A percentile compares a stretch with the other conserved stretches of the same genome.
phyloP scores from a whole-genome alignment of 2,797 vertebrate genomes.

The Gymnocypris eckloni region DNA sequence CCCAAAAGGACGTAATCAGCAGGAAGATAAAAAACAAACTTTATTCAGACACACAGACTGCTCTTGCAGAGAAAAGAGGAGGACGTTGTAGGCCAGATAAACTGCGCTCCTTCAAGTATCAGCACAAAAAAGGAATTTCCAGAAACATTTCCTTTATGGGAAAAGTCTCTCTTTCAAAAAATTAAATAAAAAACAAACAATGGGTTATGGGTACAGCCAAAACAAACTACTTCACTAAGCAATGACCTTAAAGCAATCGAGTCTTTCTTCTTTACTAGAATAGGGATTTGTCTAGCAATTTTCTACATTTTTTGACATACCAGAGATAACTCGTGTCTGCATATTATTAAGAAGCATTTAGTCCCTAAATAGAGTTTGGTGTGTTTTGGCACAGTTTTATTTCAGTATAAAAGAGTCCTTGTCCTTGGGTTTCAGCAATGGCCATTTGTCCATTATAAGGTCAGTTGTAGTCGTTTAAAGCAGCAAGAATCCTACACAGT shows the following conservation, averaged over 20 bases:
- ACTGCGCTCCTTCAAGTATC: conserved; percentile 63
- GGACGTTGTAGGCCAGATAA: conserved; percentile 50
- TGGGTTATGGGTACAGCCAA: conserved; percentile 43
- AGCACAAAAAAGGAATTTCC: conserved; percentile 36
- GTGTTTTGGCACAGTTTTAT: conserved; percentile 63
- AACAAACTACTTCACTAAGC: conserved; percentile 58
- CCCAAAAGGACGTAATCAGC: conserved; percentile 31
- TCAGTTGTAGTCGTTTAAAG: conserved; percentile 48
- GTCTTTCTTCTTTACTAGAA: conserved; percentile 57
- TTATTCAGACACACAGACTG: conserved; percentile 67
- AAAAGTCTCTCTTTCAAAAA: conserved; percentile 19
- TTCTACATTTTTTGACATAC: conserved; percentile 52
- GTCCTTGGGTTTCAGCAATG: conserved; percentile 55
- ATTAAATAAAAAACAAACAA: conserved; percentile 36
- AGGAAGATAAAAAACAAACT: conserved; percentile 50
- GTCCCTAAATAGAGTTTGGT: conserved; percentile 37
- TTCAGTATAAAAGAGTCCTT: conserved; percentile 20
- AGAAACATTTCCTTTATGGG: conserved; percentile 13
- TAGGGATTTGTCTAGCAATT: conserved; percentile 53
- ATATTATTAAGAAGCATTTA: conserved; percentile 37
- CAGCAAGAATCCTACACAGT: conserved; percentile 54
- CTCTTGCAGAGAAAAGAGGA: conserved; percentile 51
- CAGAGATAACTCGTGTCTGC: conserved; percentile 30
- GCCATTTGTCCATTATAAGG: conserved; percentile 37
- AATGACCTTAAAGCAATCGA: conserved; percentile 61